A percentile compares a stretch with the other conserved stretches of the same genome.
Evolutionary conservation across 53 echinoderm and acorn worm species (phyloP).

Genomic region (Patiria pectinifera): DNA sequence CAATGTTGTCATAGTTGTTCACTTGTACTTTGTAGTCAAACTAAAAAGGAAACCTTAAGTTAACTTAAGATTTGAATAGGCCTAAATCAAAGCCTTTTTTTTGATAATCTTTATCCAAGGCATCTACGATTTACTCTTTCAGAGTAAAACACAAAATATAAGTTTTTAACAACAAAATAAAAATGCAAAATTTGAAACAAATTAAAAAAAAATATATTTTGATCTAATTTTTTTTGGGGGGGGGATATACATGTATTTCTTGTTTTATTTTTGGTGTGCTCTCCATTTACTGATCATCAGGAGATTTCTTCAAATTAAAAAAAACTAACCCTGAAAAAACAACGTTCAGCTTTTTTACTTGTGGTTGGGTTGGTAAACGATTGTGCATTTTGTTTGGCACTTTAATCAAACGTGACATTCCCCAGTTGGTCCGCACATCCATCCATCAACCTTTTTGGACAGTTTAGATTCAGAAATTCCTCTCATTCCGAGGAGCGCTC

Average conservation of each 20-base stretch:
- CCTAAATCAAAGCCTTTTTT: too few species aligned
- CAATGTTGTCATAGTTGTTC: not conserved
- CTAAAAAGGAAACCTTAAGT: not conserved
- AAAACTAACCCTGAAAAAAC: not conserved
- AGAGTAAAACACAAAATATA: too few species aligned
- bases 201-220: too few species aligned
- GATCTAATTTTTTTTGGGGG: too few species aligned
- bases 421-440: slow-evolving; percentile 15
- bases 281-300: too few species aligned
- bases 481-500: not conserved
- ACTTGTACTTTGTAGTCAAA: not conserved
- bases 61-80: not conserved
- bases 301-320: too few species aligned
- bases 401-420: slow-evolving; percentile 2
- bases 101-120: too few species aligned
- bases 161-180: too few species aligned
- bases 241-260: too few species aligned
- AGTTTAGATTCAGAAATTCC: slow-evolving; percentile 49
- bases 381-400: not conserved
- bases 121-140: too few species aligned
- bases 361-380: not conserved
- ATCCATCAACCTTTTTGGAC: not conserved
- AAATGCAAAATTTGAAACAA: too few species aligned
- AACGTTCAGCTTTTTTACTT: not conserved
- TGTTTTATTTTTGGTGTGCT: too few species aligned